Evolutionary conservation across 2,113 vertebrate genomes (phyloP).

Genomic region (Micronisus gabar): DNA sequence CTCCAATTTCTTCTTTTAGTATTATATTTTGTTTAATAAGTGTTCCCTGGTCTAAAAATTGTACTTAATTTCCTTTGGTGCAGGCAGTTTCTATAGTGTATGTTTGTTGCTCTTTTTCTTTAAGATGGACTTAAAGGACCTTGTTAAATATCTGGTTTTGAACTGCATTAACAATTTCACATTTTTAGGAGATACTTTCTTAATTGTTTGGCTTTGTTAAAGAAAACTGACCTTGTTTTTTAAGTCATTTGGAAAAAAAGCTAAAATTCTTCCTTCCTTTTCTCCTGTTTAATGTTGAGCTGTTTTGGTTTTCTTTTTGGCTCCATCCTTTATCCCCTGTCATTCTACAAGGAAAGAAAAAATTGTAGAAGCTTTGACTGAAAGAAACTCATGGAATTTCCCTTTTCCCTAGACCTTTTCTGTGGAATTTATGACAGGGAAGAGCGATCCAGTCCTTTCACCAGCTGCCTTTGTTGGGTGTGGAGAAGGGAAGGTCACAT

Average conservation of each 20-base stretch:
- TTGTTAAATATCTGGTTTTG: not conserved
- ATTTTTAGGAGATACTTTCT: not conserved
- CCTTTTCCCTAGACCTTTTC: not conserved
- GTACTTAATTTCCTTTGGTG: not conserved
- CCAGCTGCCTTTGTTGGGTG: not conserved
- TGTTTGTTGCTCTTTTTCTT: not conserved
- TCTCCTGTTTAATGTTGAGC: not conserved
- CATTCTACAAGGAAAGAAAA: not conserved
- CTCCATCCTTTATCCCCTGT: not conserved
- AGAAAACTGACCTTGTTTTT: not conserved
- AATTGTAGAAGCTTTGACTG: not conserved
- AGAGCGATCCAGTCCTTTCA: not conserved
- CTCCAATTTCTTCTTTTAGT: not conserved
- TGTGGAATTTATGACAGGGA: not conserved
- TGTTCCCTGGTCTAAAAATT: not conserved
- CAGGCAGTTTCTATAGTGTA: not conserved
- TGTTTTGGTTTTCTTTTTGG: not conserved
- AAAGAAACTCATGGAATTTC: not conserved
- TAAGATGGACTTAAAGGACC: not conserved
- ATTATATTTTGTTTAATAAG: not conserved
- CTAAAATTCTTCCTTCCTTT: not conserved
- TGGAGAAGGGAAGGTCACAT: not conserved
- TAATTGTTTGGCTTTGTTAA: accelerated
- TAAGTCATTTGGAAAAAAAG: not conserved
- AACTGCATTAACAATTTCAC: not conserved